Base-by-base conservation (phyloP, 2,113 vertebrate genomes). In the Silurus meridionalis region DNA sequence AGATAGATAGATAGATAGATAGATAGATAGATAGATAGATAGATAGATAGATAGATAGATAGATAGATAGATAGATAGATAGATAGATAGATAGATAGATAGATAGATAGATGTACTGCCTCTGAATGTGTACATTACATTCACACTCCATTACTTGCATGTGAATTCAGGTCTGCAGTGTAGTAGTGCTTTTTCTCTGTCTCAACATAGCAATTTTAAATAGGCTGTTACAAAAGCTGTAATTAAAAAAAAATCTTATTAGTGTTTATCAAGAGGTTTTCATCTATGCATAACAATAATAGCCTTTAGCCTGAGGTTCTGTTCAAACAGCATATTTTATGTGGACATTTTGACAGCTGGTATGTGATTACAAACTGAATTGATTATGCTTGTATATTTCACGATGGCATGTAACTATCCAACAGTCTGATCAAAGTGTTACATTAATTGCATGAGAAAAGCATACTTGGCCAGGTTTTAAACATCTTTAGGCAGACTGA, bases 381-480 rank as follows among this genome's bases (percentile, higher is more conserved):
- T 58, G 77, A 58, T 79, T 79, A 79, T n/a, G 53, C 77, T 58
- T 79, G 37, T 79, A 53, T 79, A 23, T 61, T 80, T 61, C 17
- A 0, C 5, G 1, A 61, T 80, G 78, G 55, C 77, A 37, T 37
- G 8, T 37, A 80, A 23, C 28, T 80, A 61, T 80, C 28, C 28
- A 80, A 61, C 8, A 61, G 48, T 80, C 17, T 61, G 58, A 61
- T 80, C 57, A 80, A 61, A 80, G 78, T 61, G 17, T 61, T 61
- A 80, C 58, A 80, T 21, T 80, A 61, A 80, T 61, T 80, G 28
- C 28, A 80, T 80, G 19, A 61, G 78, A 80, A 46, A 61, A 46
- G 78, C 17, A 48, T 19, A 48, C 28, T 80, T 61, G 17, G 57
- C 78, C 37, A 57, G 52, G 23, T 50, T 78, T 25, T 25, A 55